These are phyloP conservation scores for Penaeus monodon DNA, from an alignment of 2,888 invertebrate species.

Conservation along the genomic window DNA sequence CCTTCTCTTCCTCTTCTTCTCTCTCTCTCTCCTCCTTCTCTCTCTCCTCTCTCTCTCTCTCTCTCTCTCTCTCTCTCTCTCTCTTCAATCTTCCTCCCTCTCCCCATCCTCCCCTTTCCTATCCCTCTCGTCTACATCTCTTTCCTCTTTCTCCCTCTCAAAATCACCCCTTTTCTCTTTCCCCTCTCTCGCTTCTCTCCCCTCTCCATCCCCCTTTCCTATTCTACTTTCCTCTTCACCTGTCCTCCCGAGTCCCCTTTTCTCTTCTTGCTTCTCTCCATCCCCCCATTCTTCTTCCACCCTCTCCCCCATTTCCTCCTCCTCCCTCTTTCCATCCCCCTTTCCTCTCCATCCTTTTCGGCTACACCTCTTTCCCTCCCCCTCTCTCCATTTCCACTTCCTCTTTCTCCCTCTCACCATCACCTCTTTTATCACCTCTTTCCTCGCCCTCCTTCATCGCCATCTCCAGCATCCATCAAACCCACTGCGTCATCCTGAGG, in stretches of 20 bases:
- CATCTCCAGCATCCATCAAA: no score
- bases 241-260: no score
- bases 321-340: background rate
- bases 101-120: background rate
- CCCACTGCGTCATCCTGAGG: no score
- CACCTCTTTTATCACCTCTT: background rate
- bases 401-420: background rate
- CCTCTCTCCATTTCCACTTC: no score
- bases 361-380: background rate
- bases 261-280: no score
- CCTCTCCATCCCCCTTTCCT: no score
- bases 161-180: background rate
- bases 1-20: slow-evolving; percentile 5
- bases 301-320: no score
- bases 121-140: background rate
- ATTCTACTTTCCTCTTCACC: no score
- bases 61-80: no score
- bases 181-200: no score
- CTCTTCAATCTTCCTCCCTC: no score
- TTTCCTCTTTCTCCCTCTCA: background rate
- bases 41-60: background rate
- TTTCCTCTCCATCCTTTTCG: background rate
- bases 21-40: background rate
- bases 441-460: no score
- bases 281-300: background rate